A percentile compares a stretch with the other conserved stretches of the same genome.
phyloP scores from a whole-genome alignment of 2,113 vertebrate genomes.

The Equus quagga region DNA sequence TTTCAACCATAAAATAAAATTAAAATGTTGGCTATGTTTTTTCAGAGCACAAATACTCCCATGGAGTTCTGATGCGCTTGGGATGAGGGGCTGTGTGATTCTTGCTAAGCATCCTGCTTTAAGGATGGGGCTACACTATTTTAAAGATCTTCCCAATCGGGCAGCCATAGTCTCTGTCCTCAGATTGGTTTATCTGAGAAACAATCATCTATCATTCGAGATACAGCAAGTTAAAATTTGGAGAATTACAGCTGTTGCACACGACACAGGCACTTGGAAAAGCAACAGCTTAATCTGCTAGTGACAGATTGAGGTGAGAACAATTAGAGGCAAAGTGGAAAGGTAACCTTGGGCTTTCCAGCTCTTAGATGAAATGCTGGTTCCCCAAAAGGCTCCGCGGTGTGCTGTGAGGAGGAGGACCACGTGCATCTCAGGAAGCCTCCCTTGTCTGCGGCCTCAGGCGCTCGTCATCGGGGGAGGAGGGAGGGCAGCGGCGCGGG shows the following conservation, averaged over 20 bases:
- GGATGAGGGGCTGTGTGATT: background rate
- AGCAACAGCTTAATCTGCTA: background rate
- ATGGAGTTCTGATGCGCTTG: background rate
- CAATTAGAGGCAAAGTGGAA: background rate
- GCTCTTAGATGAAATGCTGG: constrained; percentile 12
- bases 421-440: background rate
- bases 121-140: background rate
- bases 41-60: background rate
- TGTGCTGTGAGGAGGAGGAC: background rate
- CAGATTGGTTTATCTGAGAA: background rate
- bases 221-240: background rate
- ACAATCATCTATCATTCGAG: background rate
- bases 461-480: background rate
- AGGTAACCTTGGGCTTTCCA: background rate
- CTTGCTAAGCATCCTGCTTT: background rate
- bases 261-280: background rate
- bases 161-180: background rate
- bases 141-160: background rate
- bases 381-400: background rate
- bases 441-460: background rate
- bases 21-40: background rate
- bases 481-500: background rate
- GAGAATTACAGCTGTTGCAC: background rate
- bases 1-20: background rate
- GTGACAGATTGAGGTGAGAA: background rate